Conservation (phyloP, 1,140 invertebrate species). For the Bicyclus anynana region DNA sequence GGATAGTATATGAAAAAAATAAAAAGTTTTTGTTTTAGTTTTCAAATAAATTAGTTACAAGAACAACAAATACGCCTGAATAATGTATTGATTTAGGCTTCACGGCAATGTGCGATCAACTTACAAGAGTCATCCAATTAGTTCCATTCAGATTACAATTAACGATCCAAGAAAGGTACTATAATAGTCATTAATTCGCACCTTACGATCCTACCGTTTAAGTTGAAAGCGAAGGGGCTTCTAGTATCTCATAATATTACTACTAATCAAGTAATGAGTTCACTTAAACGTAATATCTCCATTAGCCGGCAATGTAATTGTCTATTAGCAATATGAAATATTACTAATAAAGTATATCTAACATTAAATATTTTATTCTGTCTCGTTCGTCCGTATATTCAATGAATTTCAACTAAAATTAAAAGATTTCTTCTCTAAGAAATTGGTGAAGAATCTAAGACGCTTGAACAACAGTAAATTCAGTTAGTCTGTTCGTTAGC, state of each 20-base stretch:
- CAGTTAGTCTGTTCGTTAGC: background rate
- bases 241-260: background rate
- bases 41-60: too few relatives aligned
- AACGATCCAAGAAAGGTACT: background rate
- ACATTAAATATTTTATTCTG: too few relatives aligned
- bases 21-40: too few relatives aligned
- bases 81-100: too few relatives aligned
- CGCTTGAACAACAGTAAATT: background rate
- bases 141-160: background rate
- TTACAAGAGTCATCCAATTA: background rate
- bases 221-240: background rate
- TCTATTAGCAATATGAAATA: background rate
- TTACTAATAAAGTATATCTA: too few relatives aligned
- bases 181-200: background rate
- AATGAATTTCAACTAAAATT: too few relatives aligned
- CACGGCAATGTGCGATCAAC: background rate
- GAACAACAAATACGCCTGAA: too few relatives aligned
- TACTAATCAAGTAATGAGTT: background rate
- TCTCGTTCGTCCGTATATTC: too few relatives aligned
- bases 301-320: background rate
- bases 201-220: background rate
- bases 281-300: background rate
- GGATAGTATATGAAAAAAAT: too few relatives aligned
- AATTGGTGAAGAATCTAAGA: too few relatives aligned
- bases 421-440: too few relatives aligned